Base-by-base conservation (phyloP, 1,140 invertebrate genomes). In the Plodia interpunctella region DNA sequence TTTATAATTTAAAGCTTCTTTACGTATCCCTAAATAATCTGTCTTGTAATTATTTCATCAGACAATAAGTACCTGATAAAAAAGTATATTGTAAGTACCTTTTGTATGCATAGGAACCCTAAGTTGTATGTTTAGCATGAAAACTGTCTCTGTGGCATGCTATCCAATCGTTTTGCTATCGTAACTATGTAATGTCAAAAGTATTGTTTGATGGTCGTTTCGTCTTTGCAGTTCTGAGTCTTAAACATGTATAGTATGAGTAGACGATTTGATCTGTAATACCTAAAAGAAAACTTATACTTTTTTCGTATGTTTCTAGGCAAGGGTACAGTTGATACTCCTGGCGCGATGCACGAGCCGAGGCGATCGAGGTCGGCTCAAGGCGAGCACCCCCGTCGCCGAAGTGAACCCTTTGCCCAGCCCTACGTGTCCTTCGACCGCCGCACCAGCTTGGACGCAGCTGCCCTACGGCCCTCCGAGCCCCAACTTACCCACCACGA, bases 271-370 rank as follows among this genome's bases (percentile, higher is more conserved):
- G 28, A 5, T 8, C 11, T 15, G n/a, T 44, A 44, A 3, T 15
- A 15, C n/a, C n/a, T 49, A 3, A 9, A 1, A 20, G 15, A 54
- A 54, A 19, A 10, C 5, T 54, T 5, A 35, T 10, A 32, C 15
- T 38, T 15, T 20, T 56, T 28, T 53, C 49, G 52, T 57, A 25
- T 18, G 15, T 62, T 80, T 81, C 51, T 80, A 90, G 87, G 84
- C 87, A 87, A 76, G 88, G 85, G 86, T 90, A 79, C 83, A 90
- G 90, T 88, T 90, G 90, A 90, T 90, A 90, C 70, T 73, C 69
- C 72, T 69, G 76, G 59, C 63, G 65, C 70, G 66, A 88, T 83
- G 79, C 81, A 75, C 63, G 85, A 79, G 57, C 60, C 78, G 74
- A 77, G 74, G 54, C 82, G 78, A 55, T 68, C 78, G 58, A 78